Evolutionary conservation across 1,140 invertebrate species (phyloP).

Genomic region (Listronotus oregonensis): DNA sequence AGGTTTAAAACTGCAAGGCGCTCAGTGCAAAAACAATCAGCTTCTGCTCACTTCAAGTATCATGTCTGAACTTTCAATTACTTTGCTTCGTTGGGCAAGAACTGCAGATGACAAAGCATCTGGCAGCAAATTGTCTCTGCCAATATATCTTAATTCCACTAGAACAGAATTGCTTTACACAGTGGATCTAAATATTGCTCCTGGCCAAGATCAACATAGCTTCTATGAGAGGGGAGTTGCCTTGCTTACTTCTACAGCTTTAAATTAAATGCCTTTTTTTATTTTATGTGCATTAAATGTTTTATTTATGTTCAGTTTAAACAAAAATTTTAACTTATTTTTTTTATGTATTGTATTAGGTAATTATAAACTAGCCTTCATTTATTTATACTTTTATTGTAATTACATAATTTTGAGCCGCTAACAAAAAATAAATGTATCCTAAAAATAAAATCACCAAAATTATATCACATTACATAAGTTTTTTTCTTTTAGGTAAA

Average conservation of each 20-base stretch:
- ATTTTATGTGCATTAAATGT: not conserved
- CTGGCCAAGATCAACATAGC: conserved; percentile 84
- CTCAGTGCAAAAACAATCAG: conserved; percentile 88
- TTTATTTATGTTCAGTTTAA: conserved; percentile 1
- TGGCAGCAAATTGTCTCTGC: conserved; percentile 80
- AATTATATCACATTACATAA: conserved; percentile 27
- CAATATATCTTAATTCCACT: conserved; percentile 96
- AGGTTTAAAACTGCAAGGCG: conserved; percentile 93
- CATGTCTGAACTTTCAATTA: conserved; percentile 89
- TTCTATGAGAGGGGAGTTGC: conserved; percentile 98
- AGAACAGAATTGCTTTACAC: conserved; percentile 94
- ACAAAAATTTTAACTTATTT: not conserved
- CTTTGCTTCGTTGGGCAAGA: conserved; percentile 82
- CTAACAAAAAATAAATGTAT: conserved; percentile 27
- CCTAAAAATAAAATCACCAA: conserved; percentile 29
- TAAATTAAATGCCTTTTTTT: conserved; percentile 64
- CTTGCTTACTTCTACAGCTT: conserved; percentile 85
- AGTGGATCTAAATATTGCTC: conserved; percentile 88
- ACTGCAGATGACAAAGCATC: conserved; percentile 60
- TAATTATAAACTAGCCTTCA: not conserved
- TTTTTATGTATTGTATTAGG: conserved; percentile 2
- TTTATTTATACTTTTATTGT: conserved; percentile 5
- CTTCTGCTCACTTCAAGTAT: conserved; percentile 91
- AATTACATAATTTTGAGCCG: conserved; percentile 20
- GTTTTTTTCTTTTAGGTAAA: too few species aligned